Evolutionary conservation across 2,797 vertebrate species (phyloP), one percentile per base, ranked within the genome.

Genomic region (Champsocephalus gunnari): DNA sequence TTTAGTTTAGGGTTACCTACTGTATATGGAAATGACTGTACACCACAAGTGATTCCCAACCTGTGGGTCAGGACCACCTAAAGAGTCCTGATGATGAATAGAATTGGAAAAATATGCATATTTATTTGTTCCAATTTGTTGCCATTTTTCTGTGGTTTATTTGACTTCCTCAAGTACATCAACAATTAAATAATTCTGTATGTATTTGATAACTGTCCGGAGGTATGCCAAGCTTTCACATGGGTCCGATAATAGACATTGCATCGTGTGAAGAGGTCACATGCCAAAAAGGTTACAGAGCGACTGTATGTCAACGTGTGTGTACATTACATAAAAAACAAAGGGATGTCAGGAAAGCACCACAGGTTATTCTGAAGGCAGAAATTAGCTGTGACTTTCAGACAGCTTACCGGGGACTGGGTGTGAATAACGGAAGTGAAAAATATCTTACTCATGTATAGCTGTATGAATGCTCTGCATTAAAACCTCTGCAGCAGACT

Each of bases 1-100:
- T 79, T 67, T 5, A 50, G n/a, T 79, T 81, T 82, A 66, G 72
- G 24, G 32, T 77, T 77, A 32, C 79, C 48, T 55, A 21, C 21
- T 21, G 21, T 21, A 44, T 9, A 69, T 44, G 59, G 71, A 45
- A 77, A 55, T 48, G 3, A 73, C 59, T 21, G 45, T 60, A n/a
- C 71, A 34, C 14, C 3, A 0, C 43, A 10, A 32, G 43, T 38
- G 34, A 38, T 57, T 57, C 16, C 53, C 57, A 69, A 60, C 67
- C 24, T 12, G 50, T 56, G 0, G 43, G 14, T 69, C 16, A 70
- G 57, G 77, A 67, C 72, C 49, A 70, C 60, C 55, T 60, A 53
- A 48, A 41, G 5, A n/a, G 50, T 57, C 14, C 1, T 32, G 16
- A 41, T 55, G 62, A 62, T 63, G n/a, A 71, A 53, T 10, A 0